Evolutionary conservation across 2,113 vertebrate genomes (phyloP).

Genomic region (Phaethon lepturus): DNA sequence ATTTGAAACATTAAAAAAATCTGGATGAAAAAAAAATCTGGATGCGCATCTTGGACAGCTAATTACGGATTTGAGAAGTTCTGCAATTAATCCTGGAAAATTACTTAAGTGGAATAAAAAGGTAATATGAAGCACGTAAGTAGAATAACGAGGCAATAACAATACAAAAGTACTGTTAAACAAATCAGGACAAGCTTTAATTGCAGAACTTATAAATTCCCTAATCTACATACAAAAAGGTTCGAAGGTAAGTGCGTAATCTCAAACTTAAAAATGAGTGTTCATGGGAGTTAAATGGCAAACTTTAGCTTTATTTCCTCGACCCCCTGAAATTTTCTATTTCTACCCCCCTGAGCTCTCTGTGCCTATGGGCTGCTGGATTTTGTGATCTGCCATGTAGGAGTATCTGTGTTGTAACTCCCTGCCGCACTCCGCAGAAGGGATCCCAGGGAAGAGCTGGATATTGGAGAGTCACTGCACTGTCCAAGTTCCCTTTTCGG

Average conservation of each 20-base stretch:
- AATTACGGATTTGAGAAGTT: neutral
- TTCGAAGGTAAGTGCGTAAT: neutral
- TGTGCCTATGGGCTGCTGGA: accelerated
- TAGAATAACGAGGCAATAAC: neutral
- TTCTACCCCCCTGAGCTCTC: neutral
- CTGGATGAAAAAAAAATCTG: neutral
- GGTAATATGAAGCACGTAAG: neutral
- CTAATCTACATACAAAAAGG: neutral
- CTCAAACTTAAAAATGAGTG: neutral
- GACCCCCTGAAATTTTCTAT: accelerated
- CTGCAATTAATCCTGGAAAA: neutral
- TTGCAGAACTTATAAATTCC: neutral
- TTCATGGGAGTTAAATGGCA: accelerated
- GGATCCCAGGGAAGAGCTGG: neutral
- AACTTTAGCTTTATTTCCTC: accelerated
- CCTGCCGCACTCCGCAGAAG: neutral
- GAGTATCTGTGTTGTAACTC: accelerated
- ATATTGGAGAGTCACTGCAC: accelerated
- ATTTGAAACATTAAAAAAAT: neutral
- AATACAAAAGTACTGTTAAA: neutral
- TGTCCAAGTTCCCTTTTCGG: accelerated
- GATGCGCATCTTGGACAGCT: neutral
- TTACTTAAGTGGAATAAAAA: neutral
- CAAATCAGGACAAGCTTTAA: neutral
- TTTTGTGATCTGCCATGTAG: accelerated